Evolutionary conservation across 2,797 vertebrate genomes (phyloP), one percentile per base, ranked within the genome.

Genomic region (Netta rufina): DNA sequence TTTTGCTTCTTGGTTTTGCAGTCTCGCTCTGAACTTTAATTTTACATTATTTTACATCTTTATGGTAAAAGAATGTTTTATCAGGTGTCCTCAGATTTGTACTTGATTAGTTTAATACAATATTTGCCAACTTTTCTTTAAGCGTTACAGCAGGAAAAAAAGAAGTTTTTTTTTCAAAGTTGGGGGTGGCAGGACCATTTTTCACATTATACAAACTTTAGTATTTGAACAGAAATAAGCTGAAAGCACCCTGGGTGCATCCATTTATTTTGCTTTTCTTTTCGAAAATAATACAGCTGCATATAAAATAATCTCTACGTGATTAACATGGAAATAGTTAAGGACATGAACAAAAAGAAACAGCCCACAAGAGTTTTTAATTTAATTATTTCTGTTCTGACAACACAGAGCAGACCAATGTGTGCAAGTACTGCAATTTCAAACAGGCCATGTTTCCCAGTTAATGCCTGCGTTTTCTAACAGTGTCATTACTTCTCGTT

Each of bases 1-100:
- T 83, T 77, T 13, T 58, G 49, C 43, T 89, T 84, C 84, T 93
- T 62, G 38, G 74, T 96, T 94, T 71, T 95, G 81, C 33, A 14
- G 0, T 58, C 78, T 75, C 1, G 2, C 24, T 83, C 69, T 69
- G 77, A 79, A 60, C 61, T 92, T 91, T 71, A 85, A 53, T 70
- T 92, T 90, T 45, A 89, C 15, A 69, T 92, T 84, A 92, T 93
- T 93, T 84, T 66, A 45, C 18, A 11, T 80, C 74, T 94, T 93
- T 66, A 87, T 51, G 88, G 49, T 61, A 84, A 90, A 87, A 61
- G 6, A 90, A 84, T 93, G 60, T 94, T 96, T 94, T 81, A 94
- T 60, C 95, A 94, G 93, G 89, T 95, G 91, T 80, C 45, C 62
- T 70, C 45, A 60, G 41, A 43, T 4, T 58, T 87, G 71, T 57